These are phyloP conservation scores for Premnoplex brunnescens DNA, from an alignment of 2,797 vertebrate species.

Conservation along the genomic window DNA sequence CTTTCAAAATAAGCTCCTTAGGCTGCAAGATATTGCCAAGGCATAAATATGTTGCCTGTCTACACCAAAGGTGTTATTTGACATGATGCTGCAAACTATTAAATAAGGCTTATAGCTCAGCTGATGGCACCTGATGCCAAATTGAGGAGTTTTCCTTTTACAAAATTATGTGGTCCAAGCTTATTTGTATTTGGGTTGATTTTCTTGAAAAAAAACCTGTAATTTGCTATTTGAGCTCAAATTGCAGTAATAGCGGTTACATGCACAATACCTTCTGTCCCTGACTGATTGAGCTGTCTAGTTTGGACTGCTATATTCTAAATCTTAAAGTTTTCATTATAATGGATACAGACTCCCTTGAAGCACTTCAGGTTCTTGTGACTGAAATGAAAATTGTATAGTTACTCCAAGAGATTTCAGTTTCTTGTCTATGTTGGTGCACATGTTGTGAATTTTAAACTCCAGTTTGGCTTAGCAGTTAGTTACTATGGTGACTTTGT, in stretches of 20 bases:
- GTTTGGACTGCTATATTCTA: neutral
- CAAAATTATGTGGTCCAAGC: neutral
- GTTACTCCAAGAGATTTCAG: neutral
- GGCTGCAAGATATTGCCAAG: neutral
- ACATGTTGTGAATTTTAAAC: neutral
- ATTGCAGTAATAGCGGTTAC: neutral
- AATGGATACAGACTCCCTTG: neutral
- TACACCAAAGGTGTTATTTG: neutral
- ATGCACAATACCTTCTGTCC: neutral
- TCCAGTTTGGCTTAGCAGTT: neutral
- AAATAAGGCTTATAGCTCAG: neutral
- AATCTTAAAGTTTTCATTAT: neutral
- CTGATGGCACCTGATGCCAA: neutral
- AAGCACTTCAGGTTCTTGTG: neutral
- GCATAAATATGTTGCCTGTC: neutral
- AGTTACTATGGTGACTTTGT: neutral
- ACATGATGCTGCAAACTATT: neutral
- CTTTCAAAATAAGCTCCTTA: neutral
- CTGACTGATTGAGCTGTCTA: neutral
- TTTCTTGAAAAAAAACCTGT: neutral
- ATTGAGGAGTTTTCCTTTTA: neutral
- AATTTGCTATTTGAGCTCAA: neutral
- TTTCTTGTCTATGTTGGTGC: neutral
- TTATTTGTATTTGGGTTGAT: neutral
- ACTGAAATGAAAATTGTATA: neutral